These are phyloP conservation scores for Dicrurus megarhynchus DNA, from an alignment of 2,113 vertebrate genomes.

Conservation along the genomic window DNA sequence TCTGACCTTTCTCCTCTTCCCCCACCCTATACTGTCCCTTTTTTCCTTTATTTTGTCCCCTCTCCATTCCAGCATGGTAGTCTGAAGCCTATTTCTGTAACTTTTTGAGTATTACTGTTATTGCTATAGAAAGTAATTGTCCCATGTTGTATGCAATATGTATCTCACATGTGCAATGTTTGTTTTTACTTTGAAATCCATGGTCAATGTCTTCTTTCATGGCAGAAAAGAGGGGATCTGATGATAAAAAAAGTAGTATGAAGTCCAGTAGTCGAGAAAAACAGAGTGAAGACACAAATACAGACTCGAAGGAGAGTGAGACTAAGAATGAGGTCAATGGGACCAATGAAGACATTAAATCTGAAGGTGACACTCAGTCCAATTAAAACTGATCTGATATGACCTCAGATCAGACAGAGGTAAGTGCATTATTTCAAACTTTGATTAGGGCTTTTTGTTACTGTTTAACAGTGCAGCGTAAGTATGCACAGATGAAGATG, in stretches of 20 bases:
- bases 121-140: background rate
- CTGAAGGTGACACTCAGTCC: slow-evolving; percentile 99
- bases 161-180: slow-evolving; percentile 60
- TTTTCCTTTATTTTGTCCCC: background rate
- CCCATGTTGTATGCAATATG: background rate
- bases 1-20: background rate
- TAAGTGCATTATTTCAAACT: slow-evolving; percentile 93
- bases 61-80: slow-evolving; percentile 15
- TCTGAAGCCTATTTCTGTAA: background rate
- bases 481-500: slow-evolving; percentile 99
- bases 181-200: slow-evolving; percentile 76
- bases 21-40: background rate
- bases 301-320: slow-evolving; percentile 89
- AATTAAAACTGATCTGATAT: slow-evolving; percentile 99
- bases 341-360: slow-evolving; percentile 96
- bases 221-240: slow-evolving; percentile 90
- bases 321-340: slow-evolving; percentile 93
- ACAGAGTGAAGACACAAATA: slow-evolving; percentile 83
- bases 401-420: slow-evolving; percentile 99
- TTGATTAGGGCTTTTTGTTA: slow-evolving; percentile 94
- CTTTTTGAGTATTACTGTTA: background rate
- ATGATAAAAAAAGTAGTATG: slow-evolving; percentile 92
- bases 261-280: slow-evolving; percentile 90
- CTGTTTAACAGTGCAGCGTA: slow-evolving; percentile 99
- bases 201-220: slow-evolving; percentile 79